Evolutionary conservation across 2,888 invertebrate species (phyloP), one percentile per base, ranked within the genome.

Genomic region (Limnephilus rhombicus): DNA sequence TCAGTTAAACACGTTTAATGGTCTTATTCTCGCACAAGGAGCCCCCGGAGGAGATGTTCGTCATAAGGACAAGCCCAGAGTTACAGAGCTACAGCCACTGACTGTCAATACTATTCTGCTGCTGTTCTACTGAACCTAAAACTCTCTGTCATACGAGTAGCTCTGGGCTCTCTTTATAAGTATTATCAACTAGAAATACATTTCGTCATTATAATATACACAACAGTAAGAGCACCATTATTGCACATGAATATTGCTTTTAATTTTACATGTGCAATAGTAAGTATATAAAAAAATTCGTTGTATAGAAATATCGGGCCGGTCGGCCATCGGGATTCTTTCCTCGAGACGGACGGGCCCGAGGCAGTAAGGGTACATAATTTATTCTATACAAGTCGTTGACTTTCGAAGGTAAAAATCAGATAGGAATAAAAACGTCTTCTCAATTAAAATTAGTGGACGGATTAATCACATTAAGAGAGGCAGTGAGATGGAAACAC

Each of bases 31-130:
- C 90, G 90, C 91, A 86, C 80, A 83, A 92, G 93, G 94, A 94
- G 94, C 94, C 94, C 94, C 94, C 94, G 94, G 94, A 94, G 94
- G 94, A 94, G 94, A 94, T 94, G 94, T 94, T 94, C 92, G 89
- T 91, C 91, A 45, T 85, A 92, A 93, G 93, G 94, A 94, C 91
- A 94, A 94, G 41, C 85, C 92, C 88, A 87, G 91, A 80, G 68
- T 24, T 49, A 49, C 45, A 45, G 41, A 41, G 45, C 49, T 15
- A 15, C 49, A 49, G 49, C 49, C 49, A 49, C 45, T 45, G 45
- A 85, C 91, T 92, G 68, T 87, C 81, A 41, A 89, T 93, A 93
- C 24, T 68, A 68, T 24, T 24, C 68, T 24, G 68, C n/a, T 45
- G 12, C 45, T 45, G 45, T 5, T 68, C 18, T 53, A 53, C 49